A percentile compares a stretch with the other conserved stretches of the same genome.
Evolutionary conservation across 2,113 vertebrate species (phyloP).

Genomic region (Poeciliopsis prolifica): DNA sequence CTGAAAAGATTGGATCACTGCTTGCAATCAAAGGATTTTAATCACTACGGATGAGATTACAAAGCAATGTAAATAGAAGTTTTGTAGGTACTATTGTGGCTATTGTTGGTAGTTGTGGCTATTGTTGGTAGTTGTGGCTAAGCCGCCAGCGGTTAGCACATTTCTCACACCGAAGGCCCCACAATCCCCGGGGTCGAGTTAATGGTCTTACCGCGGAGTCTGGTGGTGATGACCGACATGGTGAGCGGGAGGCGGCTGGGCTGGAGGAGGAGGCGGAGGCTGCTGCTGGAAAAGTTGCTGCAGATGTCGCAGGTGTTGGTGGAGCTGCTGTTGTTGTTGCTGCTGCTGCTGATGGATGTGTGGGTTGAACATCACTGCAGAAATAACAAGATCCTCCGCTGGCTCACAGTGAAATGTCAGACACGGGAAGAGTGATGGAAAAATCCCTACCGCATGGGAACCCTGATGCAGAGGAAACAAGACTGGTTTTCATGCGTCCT

Average conservation of each 20-base stretch:
- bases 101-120: background rate
- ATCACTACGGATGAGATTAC: too few relatives aligned
- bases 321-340: slow-evolving; percentile 87
- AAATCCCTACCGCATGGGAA: background rate
- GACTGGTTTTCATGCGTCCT: background rate
- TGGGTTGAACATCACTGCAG: slow-evolving; percentile 88
- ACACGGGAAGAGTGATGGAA: slow-evolving; percentile 7
- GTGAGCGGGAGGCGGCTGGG: slow-evolving; percentile 77
- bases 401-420: slow-evolving; percentile 13
- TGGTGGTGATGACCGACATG: slow-evolving; percentile 79
- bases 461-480: background rate
- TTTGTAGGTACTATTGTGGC: background rate
- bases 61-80: background rate
- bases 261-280: slow-evolving; percentile 67
- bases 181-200: slow-evolving; percentile 78
- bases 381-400: slow-evolving; percentile 7
- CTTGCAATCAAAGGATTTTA: background rate
- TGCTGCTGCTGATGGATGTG: slow-evolving; percentile 84
- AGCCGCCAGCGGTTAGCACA: background rate
- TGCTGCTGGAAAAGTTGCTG: slow-evolving; percentile 87
- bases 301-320: slow-evolving; percentile 89
- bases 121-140: background rate
- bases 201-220: slow-evolving; percentile 82
- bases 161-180: slow-evolving; percentile 36
- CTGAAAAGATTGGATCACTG: background rate